Base-by-base conservation (phyloP, 2,888 invertebrate genomes). In the Hydrotaea diabolus region DNA sequence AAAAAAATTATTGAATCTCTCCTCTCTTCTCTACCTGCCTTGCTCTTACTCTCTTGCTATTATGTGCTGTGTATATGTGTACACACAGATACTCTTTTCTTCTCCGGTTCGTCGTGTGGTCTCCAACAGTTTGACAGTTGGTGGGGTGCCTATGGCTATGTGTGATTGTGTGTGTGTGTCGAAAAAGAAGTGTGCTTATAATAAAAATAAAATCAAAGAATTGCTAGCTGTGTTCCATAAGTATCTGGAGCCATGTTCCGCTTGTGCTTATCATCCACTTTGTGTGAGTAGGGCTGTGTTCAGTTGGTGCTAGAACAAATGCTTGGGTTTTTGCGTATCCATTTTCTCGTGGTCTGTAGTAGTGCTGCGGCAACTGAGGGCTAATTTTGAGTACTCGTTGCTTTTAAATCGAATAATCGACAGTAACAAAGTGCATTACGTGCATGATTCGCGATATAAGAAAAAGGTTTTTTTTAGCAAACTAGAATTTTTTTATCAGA, bases 41-140 rank as follows among this genome's bases (percentile, higher is more conserved):
- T 43, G 21, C 72, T 78, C 55, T 79, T 23, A 53, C 13, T 21
- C 75, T 75, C 31, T 81, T 21, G 36, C 36, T 36, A 8, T 77
- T n/a, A 64, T 9, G 59, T 77, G 31, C n/a, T 77, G 31, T 75
- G 31, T 77, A 26, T 69, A 66, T 75, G 13, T 73, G 64, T 46
- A 72, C 62, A 69, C 69, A 46, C 69, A 69, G 43, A 69, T 23
- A 69, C 69, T 31, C n/a, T 43, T 64, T 62, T 66, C 15, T 69
- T 43, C 39, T 69, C 11, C 21, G 69, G 31, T 62, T 19, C 19
- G 62, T 62, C n/a, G 62, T 62, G 62, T 31, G 62, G n/a, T 69
- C 23, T 21, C 21, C 39, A 46, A 1, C 21, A 23, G 15, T 69
- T 69, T 69, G 46, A 69, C 69, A 69, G 19, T 69, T 69, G 69